Percentiles rank a stretch among this genome's conserved stretches.
Conservation (phyloP, 2,797 vertebrate species). For the Bovichtus variegatus region DNA sequence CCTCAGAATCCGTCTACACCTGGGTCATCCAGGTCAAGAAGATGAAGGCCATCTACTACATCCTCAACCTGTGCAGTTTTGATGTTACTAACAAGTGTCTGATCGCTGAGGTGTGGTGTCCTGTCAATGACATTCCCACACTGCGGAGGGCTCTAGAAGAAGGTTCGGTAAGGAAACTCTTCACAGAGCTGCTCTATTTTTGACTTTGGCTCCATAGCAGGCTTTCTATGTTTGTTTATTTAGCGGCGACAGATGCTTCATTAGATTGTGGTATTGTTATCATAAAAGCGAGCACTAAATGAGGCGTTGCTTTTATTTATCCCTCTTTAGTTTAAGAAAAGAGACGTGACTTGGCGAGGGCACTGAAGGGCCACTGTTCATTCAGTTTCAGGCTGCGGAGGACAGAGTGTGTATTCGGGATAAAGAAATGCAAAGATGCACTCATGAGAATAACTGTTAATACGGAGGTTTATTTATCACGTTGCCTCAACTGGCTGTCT, state of each 20-base stretch:
- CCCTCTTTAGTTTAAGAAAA: neutral
- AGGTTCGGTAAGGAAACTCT: slow-evolving; percentile 90
- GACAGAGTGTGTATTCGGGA: slow-evolving; percentile 1
- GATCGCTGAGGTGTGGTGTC: slow-evolving; percentile 98
- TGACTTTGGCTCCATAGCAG: neutral
- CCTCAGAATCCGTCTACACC: slow-evolving; percentile 92
- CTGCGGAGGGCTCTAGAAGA: slow-evolving; percentile 91
- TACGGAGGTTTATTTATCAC: neutral
- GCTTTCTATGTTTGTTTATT: slow-evolving; percentile 18
- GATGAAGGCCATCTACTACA: slow-evolving; percentile 98
- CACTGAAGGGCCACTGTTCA: slow-evolving; percentile 18
- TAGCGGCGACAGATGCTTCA: neutral
- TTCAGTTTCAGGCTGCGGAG: slow-evolving; percentile 15
- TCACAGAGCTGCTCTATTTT: neutral
- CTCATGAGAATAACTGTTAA: neutral
- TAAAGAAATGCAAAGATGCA: neutral
- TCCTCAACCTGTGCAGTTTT: slow-evolving; percentile 96
- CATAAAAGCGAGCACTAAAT: slow-evolving; percentile 3
- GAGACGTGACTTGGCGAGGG: neutral
- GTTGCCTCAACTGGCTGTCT: neutral
- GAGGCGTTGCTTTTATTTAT: neutral
- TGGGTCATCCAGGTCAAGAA: slow-evolving; percentile 96
- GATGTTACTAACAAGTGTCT: slow-evolving; percentile 99
- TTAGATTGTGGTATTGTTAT: slow-evolving; percentile 1
- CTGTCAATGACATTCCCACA: slow-evolving; percentile 88